Base-by-base conservation (phyloP, 2,797 vertebrate species). In the Lepidocolaptes lacrymiger region DNA sequence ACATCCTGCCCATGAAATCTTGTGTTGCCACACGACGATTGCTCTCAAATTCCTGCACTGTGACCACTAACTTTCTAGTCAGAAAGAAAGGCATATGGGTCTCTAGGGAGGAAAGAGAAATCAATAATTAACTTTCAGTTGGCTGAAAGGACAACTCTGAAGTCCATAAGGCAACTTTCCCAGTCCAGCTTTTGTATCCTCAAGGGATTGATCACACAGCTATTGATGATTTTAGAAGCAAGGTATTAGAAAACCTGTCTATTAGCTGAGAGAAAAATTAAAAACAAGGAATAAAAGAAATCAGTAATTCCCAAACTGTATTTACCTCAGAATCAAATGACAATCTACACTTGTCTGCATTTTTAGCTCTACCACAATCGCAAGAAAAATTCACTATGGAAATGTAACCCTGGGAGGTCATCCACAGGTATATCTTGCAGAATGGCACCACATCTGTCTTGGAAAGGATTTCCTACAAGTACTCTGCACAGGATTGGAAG, bases 41-140 rank as follows among this genome's bases (percentile, higher is more conserved):
- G 49, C 44, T 85, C 84, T 76, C 73, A 86, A 85, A 88, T 88
- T 84, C 91, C 76, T 86, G 76, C 59, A 80, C 34, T 59, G 79
- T 84, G 79, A 88, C 69, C 88, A 81, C 89, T 80, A 93, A 85
- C 73, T 72, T 93, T 88, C 69, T 86, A 92, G 76, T 52, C 79
- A 93, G 69, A 92, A 68, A 89, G 51, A 88, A 81, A 80, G 48
- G 66, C 62, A 52, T 26, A 59, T 9, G 69, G 48, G 51, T 73
- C 91, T 85, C 91, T 43, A 85, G 41, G 21, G 76, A 86, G 44
- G 67, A 75, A 93, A 89, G 28, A 59, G 36, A 88, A 91, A 96
- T 93, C 89, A 94, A 84, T 96, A 94, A 93, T 84, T 91, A 96
- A 95, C 89, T 94, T 95, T 85, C 76, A 84, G 83, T 27, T 6